phyloP scores from a whole-genome alignment of 2,888 invertebrate genomes.

The Lasioglossum malachurum region DNA sequence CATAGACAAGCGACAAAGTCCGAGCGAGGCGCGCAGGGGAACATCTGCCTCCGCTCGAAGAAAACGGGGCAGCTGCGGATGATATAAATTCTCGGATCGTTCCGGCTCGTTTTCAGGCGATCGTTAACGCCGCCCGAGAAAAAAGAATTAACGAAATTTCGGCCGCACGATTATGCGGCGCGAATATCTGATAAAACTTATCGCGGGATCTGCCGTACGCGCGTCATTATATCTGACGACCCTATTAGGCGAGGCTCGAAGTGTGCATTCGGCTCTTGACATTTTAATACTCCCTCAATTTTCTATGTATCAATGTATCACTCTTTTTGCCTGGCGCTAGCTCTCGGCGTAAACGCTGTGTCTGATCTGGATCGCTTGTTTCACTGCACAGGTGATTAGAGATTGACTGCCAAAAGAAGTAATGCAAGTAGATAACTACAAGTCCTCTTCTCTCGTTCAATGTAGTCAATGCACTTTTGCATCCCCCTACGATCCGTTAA shows the following conservation, averaged over 20 bases:
- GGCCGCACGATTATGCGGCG: constrained; percentile 1
- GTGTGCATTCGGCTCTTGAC: background rate
- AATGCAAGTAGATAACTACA: background rate
- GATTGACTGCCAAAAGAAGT: background rate
- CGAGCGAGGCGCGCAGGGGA: constrained; percentile 41
- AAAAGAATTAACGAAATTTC: constrained; percentile 40
- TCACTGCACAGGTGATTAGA: background rate
- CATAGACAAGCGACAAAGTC: constrained; percentile 24
- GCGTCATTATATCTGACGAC: background rate
- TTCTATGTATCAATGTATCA: too few species aligned
- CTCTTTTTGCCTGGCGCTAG: background rate
- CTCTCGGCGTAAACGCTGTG: background rate
- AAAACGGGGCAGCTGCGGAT: constrained; percentile 79
- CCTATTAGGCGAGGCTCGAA: background rate
- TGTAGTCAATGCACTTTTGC: background rate
- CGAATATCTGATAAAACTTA: background rate
- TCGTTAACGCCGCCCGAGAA: constrained; percentile 8
- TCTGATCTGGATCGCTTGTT: background rate
- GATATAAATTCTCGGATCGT: constrained; percentile 66
- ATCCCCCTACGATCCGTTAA: background rate
- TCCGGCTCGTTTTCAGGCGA: constrained; percentile 57
- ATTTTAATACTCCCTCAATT: background rate
- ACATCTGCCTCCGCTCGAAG: constrained; percentile 78
- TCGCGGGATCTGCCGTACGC: background rate
- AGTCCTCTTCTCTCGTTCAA: background rate